Conservation (phyloP, 2,113 vertebrate genomes). For the Sinocyclocheilus rhinocerous region DNA sequence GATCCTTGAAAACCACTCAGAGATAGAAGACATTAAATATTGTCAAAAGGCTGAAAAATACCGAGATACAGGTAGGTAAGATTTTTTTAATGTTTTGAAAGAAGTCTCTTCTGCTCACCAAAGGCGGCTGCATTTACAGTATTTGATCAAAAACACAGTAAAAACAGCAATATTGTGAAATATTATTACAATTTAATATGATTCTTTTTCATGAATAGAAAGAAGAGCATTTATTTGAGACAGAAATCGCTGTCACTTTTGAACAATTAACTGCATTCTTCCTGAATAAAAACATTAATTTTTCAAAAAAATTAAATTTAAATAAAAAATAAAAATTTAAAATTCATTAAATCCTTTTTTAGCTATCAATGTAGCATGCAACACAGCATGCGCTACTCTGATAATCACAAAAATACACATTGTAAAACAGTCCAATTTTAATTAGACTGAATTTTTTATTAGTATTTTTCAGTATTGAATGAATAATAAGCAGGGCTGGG, state of each 20-base stretch:
- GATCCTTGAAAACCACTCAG: neutral
- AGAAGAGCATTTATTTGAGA: too few species aligned
- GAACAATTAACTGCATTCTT: too few species aligned
- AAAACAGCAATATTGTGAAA: neutral
- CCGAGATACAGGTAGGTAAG: neutral
- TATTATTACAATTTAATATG: neutral
- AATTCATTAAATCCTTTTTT: neutral
- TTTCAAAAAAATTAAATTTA: too few species aligned
- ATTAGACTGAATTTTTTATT: too few species aligned
- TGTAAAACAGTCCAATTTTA: too few species aligned
- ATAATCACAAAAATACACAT: too few species aligned
- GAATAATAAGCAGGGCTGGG: too few species aligned
- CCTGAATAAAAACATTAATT: too few species aligned
- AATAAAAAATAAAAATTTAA: too few species aligned
- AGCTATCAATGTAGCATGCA: neutral
- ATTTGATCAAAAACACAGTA: neutral
- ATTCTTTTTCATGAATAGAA: neutral
- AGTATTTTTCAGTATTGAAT: too few species aligned
- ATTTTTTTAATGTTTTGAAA: neutral
- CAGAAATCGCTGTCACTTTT: too few species aligned
- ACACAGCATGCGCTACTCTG: too few species aligned
- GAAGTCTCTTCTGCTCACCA: neutral
- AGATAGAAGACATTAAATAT: neutral
- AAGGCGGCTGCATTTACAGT: neutral
- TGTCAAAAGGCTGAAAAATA: neutral